Conservation (phyloP, 1,140 invertebrate species). For the Eueides isabella region DNA sequence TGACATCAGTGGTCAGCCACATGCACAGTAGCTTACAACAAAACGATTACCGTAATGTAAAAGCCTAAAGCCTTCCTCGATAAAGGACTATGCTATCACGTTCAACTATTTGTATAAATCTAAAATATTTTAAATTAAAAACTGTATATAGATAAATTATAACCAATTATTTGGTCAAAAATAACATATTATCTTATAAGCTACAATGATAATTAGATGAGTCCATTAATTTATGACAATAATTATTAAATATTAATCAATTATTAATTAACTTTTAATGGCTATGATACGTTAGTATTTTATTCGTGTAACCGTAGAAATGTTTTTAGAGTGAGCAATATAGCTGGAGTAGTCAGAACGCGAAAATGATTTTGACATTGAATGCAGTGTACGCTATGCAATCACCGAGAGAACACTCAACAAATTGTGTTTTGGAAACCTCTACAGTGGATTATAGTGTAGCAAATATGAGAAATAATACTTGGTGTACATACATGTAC, state of each 20-base stretch:
- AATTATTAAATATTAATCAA: background rate
- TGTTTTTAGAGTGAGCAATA: background rate
- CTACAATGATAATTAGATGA: background rate
- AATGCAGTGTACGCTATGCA: slow-evolving; percentile 8
- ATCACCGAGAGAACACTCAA: background rate
- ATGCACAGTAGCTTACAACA: too few species aligned
- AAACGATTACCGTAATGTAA: too few species aligned
- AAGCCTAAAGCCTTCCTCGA: too few species aligned
- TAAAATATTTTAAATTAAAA: too few species aligned
- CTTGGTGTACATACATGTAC: background rate
- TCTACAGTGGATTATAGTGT: background rate
- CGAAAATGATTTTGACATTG: slow-evolving; percentile 20
- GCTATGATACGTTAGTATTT: background rate
- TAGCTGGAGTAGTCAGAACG: background rate
- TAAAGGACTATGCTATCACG: too few species aligned
- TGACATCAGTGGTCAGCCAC: too few species aligned
- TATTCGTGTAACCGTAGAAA: too few species aligned
- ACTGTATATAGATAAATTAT: too few species aligned
- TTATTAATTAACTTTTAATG: background rate
- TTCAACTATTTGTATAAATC: too few species aligned
- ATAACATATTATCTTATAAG: background rate
- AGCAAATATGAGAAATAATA: background rate
- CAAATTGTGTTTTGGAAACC: slow-evolving; percentile 1
- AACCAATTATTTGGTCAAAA: too few species aligned
- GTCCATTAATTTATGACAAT: background rate